Evolutionary conservation across 2,113 vertebrate species (phyloP), one percentile per base, ranked within the genome.

Genomic region (Trichomycterus rosablanca): DNA sequence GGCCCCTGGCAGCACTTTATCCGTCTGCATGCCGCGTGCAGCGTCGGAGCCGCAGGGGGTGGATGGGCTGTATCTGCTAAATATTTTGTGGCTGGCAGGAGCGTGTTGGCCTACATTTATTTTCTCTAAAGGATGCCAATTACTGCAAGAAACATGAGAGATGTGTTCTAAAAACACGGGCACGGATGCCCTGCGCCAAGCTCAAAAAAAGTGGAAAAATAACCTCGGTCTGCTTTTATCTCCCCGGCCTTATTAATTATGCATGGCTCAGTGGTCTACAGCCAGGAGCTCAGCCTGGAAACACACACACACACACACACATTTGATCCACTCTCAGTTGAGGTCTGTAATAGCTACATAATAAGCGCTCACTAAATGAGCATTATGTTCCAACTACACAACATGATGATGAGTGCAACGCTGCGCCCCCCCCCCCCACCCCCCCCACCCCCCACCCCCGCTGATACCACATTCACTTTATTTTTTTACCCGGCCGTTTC

Each of bases 231-330:
- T 63, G 51, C 63, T 70, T 72, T 70, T 57, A 70, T 64, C 60
- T 60, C 58, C 58, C 51, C 48, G 37, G 46, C 54, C 61, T 64
- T 66, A 68, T 71, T 70, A 76, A 76, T 76, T 76, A 73, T 70
- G 61, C 60, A 73, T 73, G 64, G 22, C 49, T 63, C 58, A 51
- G 48, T 44, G 35, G 44, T 35, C 55, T 50, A 24, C 14, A 49
- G 60, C 35, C 35, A 26, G 56, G 22, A 49, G 24, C 50, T 59
- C 7, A 8, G 45, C 62, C 61, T 44, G 52, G 53, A 39, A 12
- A 59, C 44, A 37, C 22, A 15, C 24, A 14, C 4, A 22, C 23
- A 49, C 26, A 30, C 48, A 62, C 23, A 20, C 48, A 51, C 18
- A 35, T 34, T 30, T 7, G 10, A 24, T 45, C 5, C 30, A 28